These are phyloP conservation scores for Megalops atlanticus DNA, from an alignment of 2,113 vertebrate species.

Conservation along the genomic window DNA sequence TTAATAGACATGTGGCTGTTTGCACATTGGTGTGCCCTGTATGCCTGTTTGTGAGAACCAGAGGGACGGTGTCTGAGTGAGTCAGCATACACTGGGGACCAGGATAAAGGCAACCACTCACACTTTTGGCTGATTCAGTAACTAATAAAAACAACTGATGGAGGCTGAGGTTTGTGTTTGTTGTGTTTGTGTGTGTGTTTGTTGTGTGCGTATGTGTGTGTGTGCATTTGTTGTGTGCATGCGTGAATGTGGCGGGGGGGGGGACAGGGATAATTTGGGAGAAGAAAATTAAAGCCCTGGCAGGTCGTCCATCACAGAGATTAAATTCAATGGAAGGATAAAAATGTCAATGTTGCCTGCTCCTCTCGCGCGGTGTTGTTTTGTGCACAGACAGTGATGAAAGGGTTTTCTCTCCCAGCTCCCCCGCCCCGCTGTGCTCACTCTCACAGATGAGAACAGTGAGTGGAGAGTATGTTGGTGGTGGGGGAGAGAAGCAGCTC, in stretches of 20 bases:
- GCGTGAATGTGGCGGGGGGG: constrained; percentile 33
- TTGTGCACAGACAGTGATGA: constrained; percentile 11
- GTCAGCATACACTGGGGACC: constrained; percentile 11
- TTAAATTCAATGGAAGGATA: constrained; percentile 80
- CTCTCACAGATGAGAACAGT: background rate
- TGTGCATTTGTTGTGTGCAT: background rate
- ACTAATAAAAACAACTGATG: constrained; percentile 35
- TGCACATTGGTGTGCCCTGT: background rate
- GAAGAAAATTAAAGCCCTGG: constrained; percentile 85
- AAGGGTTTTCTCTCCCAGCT: background rate
- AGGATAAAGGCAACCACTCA: constrained; percentile 59
- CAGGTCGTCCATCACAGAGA: constrained; percentile 78
- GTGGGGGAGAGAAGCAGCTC: background rate
- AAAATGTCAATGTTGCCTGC: constrained; percentile 70
- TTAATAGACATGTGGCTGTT: background rate
- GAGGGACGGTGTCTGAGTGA: background rate
- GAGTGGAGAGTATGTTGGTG: background rate
- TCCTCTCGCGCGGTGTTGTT: constrained; percentile 3
- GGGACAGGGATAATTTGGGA: constrained; percentile 77
- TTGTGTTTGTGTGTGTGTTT: background rate
- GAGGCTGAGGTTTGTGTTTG: constrained; percentile 27
- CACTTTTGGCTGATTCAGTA: constrained; percentile 49
- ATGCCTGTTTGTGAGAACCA: background rate
- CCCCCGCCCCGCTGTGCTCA: background rate
- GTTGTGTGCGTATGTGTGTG: background rate